Conservation (phyloP, 2,888 invertebrate species). For the Troides oblongomaculatus region DNA sequence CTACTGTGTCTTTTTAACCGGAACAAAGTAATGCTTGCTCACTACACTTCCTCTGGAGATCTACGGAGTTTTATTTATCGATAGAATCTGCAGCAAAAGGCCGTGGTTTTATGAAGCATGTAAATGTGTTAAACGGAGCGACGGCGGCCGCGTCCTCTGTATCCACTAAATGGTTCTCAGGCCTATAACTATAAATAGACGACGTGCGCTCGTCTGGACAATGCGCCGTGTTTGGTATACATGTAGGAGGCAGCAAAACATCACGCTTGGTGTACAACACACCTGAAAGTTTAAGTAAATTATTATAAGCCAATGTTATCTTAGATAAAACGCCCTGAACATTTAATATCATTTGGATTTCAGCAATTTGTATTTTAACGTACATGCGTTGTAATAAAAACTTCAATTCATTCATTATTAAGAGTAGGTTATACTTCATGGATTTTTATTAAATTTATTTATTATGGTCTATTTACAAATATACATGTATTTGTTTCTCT, state of each 20-base stretch:
- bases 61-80: not conserved
- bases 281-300: not conserved
- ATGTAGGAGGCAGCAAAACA: slow-evolving; percentile 1
- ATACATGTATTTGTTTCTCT: no score
- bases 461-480: no score
- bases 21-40: no score
- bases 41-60: no score
- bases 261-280: not conserved
- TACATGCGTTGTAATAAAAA: no score
- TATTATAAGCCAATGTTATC: not conserved
- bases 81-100: slow-evolving; percentile 31
- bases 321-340: no score
- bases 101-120: slow-evolving; percentile 53
- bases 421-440: no score
- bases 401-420: no score
- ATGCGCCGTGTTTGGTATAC: slow-evolving; percentile 25
- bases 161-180: slow-evolving; percentile 62
- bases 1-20: no score
- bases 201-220: slow-evolving; percentile 39
- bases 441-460: no score
- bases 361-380: no score
- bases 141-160: slow-evolving; percentile 57
- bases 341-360: no score
- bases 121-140: slow-evolving; percentile 68
- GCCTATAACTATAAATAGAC: slow-evolving; percentile 47